A percentile compares a stretch with the other conserved stretches of the same genome.
phyloP scores from a whole-genome alignment of 2,797 vertebrate genomes.

The Channa striata region DNA sequence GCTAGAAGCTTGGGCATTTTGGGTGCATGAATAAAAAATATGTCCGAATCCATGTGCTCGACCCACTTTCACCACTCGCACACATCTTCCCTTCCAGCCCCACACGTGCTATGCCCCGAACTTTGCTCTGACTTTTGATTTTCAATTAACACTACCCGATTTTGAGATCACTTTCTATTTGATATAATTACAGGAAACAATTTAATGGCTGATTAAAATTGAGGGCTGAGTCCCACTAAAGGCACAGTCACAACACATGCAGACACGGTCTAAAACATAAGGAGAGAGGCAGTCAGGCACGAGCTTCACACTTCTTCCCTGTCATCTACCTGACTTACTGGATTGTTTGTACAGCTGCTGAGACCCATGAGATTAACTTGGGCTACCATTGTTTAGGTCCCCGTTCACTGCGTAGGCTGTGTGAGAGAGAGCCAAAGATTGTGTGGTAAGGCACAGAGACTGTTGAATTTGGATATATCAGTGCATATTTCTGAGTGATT shows the following conservation, averaged over 20 bases:
- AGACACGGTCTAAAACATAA: conserved; percentile 51
- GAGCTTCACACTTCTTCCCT: conserved; percentile 26
- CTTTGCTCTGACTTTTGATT: conserved; percentile 95
- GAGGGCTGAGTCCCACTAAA: conserved; percentile 89
- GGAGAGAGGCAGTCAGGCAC: conserved; percentile 23
- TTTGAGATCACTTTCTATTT: conserved; percentile 93
- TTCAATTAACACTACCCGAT: conserved; percentile 94
- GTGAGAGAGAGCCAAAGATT: neutral
- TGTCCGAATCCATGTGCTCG: conserved; percentile 63
- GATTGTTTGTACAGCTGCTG: conserved; percentile 94
- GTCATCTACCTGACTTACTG: conserved; percentile 61
- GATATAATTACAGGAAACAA: conserved; percentile 97
- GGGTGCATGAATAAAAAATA: conserved; percentile 86
- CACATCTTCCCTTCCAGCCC: neutral
- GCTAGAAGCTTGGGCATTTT: conserved; percentile 77
- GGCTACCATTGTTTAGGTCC: conserved; percentile 86
- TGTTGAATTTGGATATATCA: conserved; percentile 13
- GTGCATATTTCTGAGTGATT: conserved; percentile 16
- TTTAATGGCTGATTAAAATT: conserved; percentile 97
- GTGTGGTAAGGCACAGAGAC: neutral
- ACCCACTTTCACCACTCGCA: conserved; percentile 2
- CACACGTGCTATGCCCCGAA: conserved; percentile 85
- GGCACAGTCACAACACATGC: conserved; percentile 84
- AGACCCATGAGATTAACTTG: conserved; percentile 88
- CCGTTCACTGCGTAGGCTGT: conserved; percentile 60